A percentile compares a stretch with the other conserved stretches of the same genome.
These are phyloP conservation scores for Natator depressus DNA, from an alignment of 2,113 vertebrate genomes.

Conservation along the genomic window DNA sequence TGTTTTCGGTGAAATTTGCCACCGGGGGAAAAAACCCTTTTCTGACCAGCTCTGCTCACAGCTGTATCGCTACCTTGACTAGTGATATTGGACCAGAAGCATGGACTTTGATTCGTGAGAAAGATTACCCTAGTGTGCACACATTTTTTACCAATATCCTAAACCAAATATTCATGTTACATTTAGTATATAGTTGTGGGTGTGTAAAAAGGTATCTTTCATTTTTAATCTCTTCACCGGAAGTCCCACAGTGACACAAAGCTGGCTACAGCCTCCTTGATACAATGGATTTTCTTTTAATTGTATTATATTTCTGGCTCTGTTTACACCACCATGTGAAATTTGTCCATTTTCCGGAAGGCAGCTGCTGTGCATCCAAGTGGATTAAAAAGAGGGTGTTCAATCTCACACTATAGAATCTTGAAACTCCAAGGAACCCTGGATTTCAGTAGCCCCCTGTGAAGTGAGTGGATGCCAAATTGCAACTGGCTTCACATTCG, in stretches of 20 bases:
- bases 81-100: not conserved
- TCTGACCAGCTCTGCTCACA: not conserved
- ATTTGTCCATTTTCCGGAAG: not conserved
- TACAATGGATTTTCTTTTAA: not conserved
- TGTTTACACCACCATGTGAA: not conserved
- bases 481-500: not conserved
- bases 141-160: not conserved
- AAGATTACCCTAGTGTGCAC: not conserved
- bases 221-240: not conserved
- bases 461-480: not conserved
- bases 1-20: not conserved
- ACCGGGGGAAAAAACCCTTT: not conserved
- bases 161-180: not conserved
- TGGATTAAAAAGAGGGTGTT: not conserved
- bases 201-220: not conserved
- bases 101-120: not conserved
- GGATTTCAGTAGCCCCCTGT: not conserved
- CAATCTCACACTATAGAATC: not conserved
- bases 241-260: fast-evolving
- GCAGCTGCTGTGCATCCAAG: not conserved
- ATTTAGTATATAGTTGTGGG: not conserved
- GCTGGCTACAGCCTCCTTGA: not conserved
- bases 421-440: fast-evolving
- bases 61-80: not conserved
- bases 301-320: not conserved